Evolutionary conservation across 2,113 vertebrate species (phyloP).

Genomic region (Oceanodroma tethys): DNA sequence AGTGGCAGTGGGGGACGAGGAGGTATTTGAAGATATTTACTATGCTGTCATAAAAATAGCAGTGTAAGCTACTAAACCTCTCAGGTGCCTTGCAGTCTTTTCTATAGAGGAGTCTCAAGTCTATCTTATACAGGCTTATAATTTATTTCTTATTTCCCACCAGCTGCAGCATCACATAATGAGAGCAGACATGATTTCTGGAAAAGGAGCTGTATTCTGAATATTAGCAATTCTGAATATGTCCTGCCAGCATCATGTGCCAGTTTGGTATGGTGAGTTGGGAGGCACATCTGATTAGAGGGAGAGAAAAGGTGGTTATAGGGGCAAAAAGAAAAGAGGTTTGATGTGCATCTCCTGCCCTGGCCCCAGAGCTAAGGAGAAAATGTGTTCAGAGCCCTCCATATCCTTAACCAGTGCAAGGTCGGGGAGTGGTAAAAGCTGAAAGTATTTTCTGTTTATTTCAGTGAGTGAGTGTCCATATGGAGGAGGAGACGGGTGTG

Average conservation of each 20-base stretch:
- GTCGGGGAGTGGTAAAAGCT: not conserved
- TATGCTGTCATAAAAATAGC: conserved; percentile 47
- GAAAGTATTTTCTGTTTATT: not conserved
- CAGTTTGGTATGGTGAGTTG: not conserved
- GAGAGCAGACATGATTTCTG: not conserved
- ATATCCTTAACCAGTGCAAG: not conserved
- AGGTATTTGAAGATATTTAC: conserved; percentile 61
- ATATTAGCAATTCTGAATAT: too few relatives aligned
- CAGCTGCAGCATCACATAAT: not conserved
- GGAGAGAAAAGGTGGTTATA: not conserved
- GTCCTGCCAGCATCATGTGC: not conserved
- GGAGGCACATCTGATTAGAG: not conserved
- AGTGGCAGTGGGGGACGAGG: not conserved
- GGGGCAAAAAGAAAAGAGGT: not conserved
- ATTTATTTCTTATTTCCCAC: conserved; percentile 46
- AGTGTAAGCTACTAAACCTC: conserved; percentile 56
- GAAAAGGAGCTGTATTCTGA: not conserved
- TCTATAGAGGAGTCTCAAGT: conserved; percentile 35
- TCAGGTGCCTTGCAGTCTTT: conserved; percentile 60
- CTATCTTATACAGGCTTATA: conserved; percentile 34
- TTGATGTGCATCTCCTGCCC: not conserved
- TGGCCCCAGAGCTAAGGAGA: not conserved
- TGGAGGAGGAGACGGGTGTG: not conserved
- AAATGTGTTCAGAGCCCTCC: not conserved
- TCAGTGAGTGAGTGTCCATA: not conserved